A percentile compares a stretch with the other conserved stretches of the same genome.
phyloP scores from a whole-genome alignment of 2,888 invertebrate genomes.

The Lomographa bimaculata region DNA sequence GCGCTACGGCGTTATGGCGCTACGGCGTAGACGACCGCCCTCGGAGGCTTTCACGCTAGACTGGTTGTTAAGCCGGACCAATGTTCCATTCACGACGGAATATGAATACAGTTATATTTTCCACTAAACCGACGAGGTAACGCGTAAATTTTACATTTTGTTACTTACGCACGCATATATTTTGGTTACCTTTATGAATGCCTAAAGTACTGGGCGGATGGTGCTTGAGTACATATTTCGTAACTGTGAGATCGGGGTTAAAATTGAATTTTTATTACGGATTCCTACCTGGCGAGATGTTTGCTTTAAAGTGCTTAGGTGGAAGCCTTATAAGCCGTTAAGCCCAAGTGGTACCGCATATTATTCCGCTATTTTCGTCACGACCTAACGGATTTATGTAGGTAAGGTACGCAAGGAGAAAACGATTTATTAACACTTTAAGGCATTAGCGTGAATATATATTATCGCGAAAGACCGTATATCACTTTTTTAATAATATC shows the following conservation, averaged over 20 bases:
- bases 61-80: constrained; percentile 42
- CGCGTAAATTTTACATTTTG: constrained; percentile 44
- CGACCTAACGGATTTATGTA: constrained; percentile 33
- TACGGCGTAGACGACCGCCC: constrained; percentile 63
- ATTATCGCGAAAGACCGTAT: too few relatives aligned
- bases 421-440: constrained; percentile 12
- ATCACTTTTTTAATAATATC: too few relatives aligned
- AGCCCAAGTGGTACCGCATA: constrained; percentile 33
- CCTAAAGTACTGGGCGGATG: constrained; percentile 29
- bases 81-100: constrained; percentile 11
- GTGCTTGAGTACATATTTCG: constrained; percentile 14
- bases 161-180: constrained; percentile 35
- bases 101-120: constrained; percentile 27
- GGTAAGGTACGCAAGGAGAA: constrained; percentile 12
- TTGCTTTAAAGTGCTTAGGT: constrained; percentile 31
- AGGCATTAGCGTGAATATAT: too few relatives aligned
- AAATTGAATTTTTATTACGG: constrained; percentile 33
- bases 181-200: constrained; percentile 35
- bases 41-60: constrained; percentile 48
- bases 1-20: constrained; percentile 34
- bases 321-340: constrained; percentile 35
- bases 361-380: constrained; percentile 34
- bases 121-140: constrained; percentile 31
- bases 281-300: constrained; percentile 13
- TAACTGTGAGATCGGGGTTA: constrained; percentile 13